Evolutionary conservation across 2,797 vertebrate species (phyloP).

Genomic region (Enoplosus armatus): DNA sequence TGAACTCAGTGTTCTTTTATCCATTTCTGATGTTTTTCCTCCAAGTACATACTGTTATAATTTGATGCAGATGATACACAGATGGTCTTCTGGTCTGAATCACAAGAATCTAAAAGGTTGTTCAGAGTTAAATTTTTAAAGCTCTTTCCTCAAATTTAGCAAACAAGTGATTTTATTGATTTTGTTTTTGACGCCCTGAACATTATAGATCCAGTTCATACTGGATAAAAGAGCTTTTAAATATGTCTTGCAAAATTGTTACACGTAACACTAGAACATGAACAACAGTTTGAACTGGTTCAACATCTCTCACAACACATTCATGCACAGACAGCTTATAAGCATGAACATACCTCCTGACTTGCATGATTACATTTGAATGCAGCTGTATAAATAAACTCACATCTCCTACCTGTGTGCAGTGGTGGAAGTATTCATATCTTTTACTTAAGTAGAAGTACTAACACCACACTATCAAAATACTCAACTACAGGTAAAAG

Average conservation of each 20-base stretch:
- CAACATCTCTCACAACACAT: not conserved
- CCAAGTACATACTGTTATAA: not conserved
- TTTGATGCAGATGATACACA: not conserved
- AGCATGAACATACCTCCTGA: not conserved
- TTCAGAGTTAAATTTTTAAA: not conserved
- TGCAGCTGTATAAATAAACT: conserved; percentile 1
- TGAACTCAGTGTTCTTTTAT: not conserved
- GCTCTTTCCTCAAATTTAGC: not conserved
- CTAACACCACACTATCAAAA: too few relatives aligned
- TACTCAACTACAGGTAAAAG: too few relatives aligned
- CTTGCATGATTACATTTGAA: not conserved
- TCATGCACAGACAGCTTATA: not conserved
- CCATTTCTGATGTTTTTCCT: not conserved
- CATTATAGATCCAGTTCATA: not conserved
- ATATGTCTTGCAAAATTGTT: not conserved
- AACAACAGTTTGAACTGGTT: not conserved
- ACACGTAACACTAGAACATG: too few relatives aligned
- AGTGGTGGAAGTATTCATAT: too few relatives aligned
- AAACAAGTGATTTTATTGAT: not conserved
- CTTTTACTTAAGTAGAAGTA: too few relatives aligned
- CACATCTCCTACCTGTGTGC: not conserved
- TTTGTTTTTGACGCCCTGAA: not conserved
- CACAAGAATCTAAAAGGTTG: not conserved
- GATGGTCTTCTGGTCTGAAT: not conserved
- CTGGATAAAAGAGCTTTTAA: not conserved